Evolutionary conservation across 2,113 vertebrate species (phyloP), one percentile per base, ranked within the genome.

Genomic region (Tragelaphus imberbis): DNA sequence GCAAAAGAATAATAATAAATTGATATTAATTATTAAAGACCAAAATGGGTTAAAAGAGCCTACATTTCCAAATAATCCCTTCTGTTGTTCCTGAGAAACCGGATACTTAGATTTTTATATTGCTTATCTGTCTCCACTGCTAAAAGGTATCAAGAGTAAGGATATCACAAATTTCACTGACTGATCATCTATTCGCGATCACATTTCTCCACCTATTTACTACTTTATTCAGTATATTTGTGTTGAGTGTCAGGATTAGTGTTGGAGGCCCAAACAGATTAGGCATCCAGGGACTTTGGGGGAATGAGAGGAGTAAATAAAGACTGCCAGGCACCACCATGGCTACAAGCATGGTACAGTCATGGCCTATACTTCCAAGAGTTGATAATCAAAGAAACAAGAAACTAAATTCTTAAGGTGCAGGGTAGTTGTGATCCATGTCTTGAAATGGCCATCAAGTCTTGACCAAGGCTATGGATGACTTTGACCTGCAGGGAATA

Each of bases 21-120:
- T 84, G 33, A 89, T 59, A 85, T 75, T n/a, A 84, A 82, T 75
- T 55, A 79, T 55, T 56, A 92, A 58, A 92, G n/a, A 28, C 21
- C 77, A 89, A 90, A 63, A 80, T 85, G 49, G 44, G 30, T 94
- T 90, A 49, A 98, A 95, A 90, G 19, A 91, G 88, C 28, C 25
- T 55, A 90, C 53, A 90, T 85, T 88, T 94, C 84, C 25, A 65
- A 95, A 92, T 53, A 79, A 68, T 16, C n/a, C 30, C 33, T 40
- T 93, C 36, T 56, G 44, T n/a, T 21, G 63, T 93, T 88, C 84
- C 27, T 65, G 88, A 88, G 1, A 4, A 97, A 88, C 21, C 75
- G 56, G 85, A 55, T 56, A 68, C 2, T 88, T 55, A 75, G 51
- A 25, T 77, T 82, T 94, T 97, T 71, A 88, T 79, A 56, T 49